Base-by-base conservation (phyloP, 2,113 vertebrate genomes). In the Dasyprocta punctata region DNA sequence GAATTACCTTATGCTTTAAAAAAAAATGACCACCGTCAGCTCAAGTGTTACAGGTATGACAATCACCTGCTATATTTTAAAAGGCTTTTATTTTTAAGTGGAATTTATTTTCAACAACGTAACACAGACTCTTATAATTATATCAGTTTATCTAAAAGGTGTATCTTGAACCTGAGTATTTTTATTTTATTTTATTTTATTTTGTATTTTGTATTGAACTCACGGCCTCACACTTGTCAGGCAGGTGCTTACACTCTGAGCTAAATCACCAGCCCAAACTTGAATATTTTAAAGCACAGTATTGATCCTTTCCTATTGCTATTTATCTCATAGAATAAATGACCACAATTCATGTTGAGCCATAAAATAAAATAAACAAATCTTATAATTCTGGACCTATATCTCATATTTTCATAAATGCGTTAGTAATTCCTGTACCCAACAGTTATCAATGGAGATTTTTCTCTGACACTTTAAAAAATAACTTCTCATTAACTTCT, bases 311-410 rank as follows among this genome's bases (percentile, higher is more conserved):
- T 67, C 2, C 24, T 20, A 12, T 16, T 86, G 63, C 44, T 73
- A 44, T 73, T 89, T 86, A 77, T 81, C 22, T 89, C 56, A 82
- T n/a, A 92, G 92, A 94, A 85, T 47, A 78, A 22, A 86, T 61
- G 22, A 56, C 14, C 65, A 65, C 17, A 28, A 69, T 81, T 69
- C 13, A 87, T 47, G 1, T 86, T 96, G 60, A 89, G 24, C 4
- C 19, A 22, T 61, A 85, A 96, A 75, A 61, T 0, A 63, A 60
- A 11, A 10, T 0, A 86, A 63, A 26, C 7, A 65, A 14, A 60
- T 90, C 26, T 65, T 80, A 26, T 44, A 63, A 78, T 36, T 95
- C 54, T 84, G 36, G 44, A 38, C 8, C 0, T 1, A 0, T 38
- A 6, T 84, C 41, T 80, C 16, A 86, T 7, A 86, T 88, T 86